Percentiles rank a stretch among this genome's conserved stretches.
Conservation (phyloP, 2,113 vertebrate genomes). For the Pomatostomus ruficeps region DNA sequence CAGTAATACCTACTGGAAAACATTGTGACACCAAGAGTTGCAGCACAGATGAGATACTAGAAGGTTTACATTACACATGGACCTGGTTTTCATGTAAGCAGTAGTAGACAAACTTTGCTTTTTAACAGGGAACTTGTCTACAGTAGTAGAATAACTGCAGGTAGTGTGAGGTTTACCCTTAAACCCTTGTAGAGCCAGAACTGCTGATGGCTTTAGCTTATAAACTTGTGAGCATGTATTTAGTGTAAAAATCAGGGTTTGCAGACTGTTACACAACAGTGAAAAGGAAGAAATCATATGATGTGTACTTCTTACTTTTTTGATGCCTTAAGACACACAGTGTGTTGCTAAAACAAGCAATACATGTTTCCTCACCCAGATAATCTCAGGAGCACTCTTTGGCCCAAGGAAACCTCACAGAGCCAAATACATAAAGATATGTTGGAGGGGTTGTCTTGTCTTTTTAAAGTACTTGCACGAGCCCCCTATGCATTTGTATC, state of each 20-base stretch:
- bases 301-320: background rate
- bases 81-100: no score
- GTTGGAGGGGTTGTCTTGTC: background rate
- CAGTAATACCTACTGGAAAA: background rate
- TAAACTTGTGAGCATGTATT: background rate
- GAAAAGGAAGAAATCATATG: background rate
- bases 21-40: background rate
- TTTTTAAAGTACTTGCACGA: background rate
- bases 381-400: background rate
- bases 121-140: background rate
- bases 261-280: background rate
- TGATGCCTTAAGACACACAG: background rate
- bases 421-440: background rate
- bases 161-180: background rate
- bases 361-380: background rate
- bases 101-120: background rate
- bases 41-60: background rate
- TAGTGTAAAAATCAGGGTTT: background rate
- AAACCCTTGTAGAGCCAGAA: background rate
- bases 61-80: fast-evolving
- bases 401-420: background rate
- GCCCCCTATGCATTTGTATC: background rate
- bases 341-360: background rate
- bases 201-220: background rate
- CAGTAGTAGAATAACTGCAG: background rate